Conservation (phyloP, 2,113 vertebrate species). For the Zosterops borbonicus region DNA sequence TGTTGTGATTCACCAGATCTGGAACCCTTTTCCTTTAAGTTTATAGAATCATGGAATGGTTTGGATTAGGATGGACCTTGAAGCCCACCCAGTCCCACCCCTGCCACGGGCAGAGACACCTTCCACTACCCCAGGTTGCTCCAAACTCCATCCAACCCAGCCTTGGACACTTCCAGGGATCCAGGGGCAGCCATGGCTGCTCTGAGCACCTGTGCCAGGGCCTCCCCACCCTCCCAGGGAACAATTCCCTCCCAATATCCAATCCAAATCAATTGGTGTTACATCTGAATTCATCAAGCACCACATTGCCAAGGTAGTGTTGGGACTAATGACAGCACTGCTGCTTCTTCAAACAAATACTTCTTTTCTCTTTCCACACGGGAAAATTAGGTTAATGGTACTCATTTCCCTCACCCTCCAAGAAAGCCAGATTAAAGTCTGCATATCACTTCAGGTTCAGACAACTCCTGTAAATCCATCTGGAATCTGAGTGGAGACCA, state of each 20-base stretch:
- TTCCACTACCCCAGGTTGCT: fast-evolving
- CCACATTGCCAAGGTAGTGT: background rate
- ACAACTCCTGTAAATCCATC: background rate
- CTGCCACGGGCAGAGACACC: background rate
- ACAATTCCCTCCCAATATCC: background rate
- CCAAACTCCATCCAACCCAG: fast-evolving
- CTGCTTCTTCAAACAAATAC: background rate
- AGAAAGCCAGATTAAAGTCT: background rate
- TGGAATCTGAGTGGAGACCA: background rate
- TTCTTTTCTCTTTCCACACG: too few relatives aligned
- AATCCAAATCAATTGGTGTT: background rate
- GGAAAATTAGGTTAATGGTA: background rate
- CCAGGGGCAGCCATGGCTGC: background rate
- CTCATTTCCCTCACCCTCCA: background rate
- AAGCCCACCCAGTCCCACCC: background rate
- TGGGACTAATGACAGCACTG: background rate
- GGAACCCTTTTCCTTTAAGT: background rate
- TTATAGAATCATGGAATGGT: background rate
- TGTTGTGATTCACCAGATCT: background rate
- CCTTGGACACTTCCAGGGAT: background rate
- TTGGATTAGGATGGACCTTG: background rate
- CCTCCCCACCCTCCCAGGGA: fast-evolving
- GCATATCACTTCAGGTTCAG: background rate
- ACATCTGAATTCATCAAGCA: background rate
- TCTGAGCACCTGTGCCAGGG: background rate